Evolutionary conservation across 2,797 vertebrate genomes (phyloP), one percentile per base, ranked within the genome.

Genomic region (Synaphobranchus kaupii): DNA sequence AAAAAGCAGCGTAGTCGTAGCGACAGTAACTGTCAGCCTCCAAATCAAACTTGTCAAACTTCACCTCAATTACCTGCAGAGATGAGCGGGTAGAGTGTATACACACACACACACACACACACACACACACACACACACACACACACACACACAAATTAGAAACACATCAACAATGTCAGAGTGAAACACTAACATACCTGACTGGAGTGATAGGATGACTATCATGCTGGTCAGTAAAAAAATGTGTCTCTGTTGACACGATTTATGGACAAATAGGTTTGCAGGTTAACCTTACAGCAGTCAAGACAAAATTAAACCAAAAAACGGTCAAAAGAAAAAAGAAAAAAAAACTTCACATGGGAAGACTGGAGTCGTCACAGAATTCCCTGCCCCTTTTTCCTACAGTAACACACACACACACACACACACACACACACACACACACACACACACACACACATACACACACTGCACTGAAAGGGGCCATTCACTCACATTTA

Each of bases 1-100:
- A 98, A 83, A 98, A 91, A 0, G 97, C 97, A 92, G 98, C 97
- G 0, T 98, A 98, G 90, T 98, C 98, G 3, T 98, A 99, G 31
- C 98, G 97, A 90, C 98, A 99, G 92, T 98, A 98, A 0, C 90
- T 95, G 90, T 99, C 98, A 0, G 92, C 89, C 91, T 98, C 98
- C 91, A 98, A 88, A 31, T 98, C 97, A 90, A 99, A 94, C 94
- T 99, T 99, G 85, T 95, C 94, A 85, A 98, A 99, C 83, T 96
- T 96, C 89, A 98, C 92, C 85, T 96, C 95, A 8, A 98, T 96
- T 89, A 97, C 96, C 98, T 99, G 91, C 1, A 60, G 78, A 86
- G 76, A 52, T 88, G 22, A 31, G 13, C 39, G 68, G 73, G 34
- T n/a, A 48, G 34, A 81, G 8, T 60, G 34, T n/a, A 76, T n/a